Percentiles rank a stretch among this genome's conserved stretches.
Conservation (phyloP, 1,140 invertebrate genomes). For the Bombus breviceps region DNA sequence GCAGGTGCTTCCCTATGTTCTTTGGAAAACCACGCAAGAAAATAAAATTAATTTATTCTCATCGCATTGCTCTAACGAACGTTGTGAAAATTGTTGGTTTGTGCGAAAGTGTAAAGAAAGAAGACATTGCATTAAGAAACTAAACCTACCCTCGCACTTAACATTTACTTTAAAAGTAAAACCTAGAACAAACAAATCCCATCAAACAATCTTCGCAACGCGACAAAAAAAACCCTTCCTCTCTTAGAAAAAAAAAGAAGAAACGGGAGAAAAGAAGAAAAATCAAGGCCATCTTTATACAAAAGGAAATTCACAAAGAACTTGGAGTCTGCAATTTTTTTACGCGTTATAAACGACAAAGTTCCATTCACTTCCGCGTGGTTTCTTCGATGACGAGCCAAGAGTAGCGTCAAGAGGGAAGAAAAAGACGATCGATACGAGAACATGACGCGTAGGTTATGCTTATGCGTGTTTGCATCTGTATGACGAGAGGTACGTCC, state of each 20-base stretch:
- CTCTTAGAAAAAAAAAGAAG: neutral
- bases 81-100: no score
- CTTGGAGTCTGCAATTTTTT: neutral
- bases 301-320: neutral
- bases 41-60: no score
- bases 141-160: neutral
- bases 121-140: neutral
- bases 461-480: neutral
- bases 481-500: neutral
- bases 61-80: no score
- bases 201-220: neutral
- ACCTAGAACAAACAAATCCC: no score
- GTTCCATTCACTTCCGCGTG: neutral
- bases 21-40: no score
- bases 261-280: neutral
- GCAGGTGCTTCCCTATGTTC: no score
- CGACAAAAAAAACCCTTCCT: neutral
- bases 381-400: neutral
- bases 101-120: no score
- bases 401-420: neutral
- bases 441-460: neutral
- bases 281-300: neutral
- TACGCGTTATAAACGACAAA: neutral
- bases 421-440: constrained; percentile 8
- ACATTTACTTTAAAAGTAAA: neutral